Percentiles rank a stretch among this genome's conserved stretches.
These are phyloP conservation scores for Schizopygopsis pylzovi DNA, from an alignment of 2,797 vertebrate genomes.

Conservation along the genomic window DNA sequence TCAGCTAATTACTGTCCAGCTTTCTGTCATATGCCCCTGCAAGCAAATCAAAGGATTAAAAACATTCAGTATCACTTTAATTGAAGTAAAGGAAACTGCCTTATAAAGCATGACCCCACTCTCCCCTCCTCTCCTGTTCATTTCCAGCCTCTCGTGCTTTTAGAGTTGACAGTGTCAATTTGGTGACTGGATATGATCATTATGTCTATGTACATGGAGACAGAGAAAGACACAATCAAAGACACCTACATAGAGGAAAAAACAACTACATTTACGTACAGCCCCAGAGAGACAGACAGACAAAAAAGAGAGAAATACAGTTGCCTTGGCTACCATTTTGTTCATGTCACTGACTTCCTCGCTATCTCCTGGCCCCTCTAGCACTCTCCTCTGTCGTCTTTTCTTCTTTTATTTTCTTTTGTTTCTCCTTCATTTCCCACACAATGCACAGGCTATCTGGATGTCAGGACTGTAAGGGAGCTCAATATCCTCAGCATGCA, in stretches of 20 bases:
- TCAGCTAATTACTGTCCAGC: neutral
- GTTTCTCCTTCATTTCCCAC: slow-evolving; percentile 20
- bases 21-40: neutral
- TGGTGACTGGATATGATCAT: neutral
- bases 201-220: slow-evolving; percentile 5
- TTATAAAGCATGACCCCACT: neutral
- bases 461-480: slow-evolving; percentile 7
- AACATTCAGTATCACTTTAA: neutral
- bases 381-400: slow-evolving; percentile 12
- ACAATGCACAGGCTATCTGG: slow-evolving; percentile 29
- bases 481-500: neutral
- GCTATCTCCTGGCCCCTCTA: slow-evolving; percentile 33
- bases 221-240: neutral
- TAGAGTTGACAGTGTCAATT: neutral
- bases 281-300: slow-evolving; percentile 21
- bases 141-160: neutral
- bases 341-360: slow-evolving; percentile 49
- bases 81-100: neutral
- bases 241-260: neutral
- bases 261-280: slow-evolving; percentile 1
- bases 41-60: neutral
- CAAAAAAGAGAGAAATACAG: slow-evolving; percentile 33
- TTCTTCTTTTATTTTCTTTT: slow-evolving; percentile 40
- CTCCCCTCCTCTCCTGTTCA: neutral
- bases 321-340: slow-evolving; percentile 56